Base-by-base conservation (phyloP, 2,888 invertebrate genomes). In the Pachymerium ferrugineum region DNA sequence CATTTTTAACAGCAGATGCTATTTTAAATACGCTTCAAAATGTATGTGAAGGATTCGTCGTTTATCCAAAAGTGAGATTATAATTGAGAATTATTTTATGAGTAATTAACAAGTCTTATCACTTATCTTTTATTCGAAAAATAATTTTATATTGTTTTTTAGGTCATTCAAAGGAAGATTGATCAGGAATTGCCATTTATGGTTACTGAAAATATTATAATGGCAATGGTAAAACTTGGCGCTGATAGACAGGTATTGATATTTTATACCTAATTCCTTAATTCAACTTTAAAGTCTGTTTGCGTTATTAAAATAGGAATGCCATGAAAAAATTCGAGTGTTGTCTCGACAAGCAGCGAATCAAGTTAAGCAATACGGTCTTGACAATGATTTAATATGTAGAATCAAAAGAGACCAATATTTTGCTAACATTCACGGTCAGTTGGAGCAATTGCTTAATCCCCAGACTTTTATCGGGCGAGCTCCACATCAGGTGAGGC, bases 221-320 rank as follows among this genome's bases (percentile, higher is more conserved):
- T 98, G 93, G 96, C 94, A 2, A 94, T 98, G 92, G 97, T 98
- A 0, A 95, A 97, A 81, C 89, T 90, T 19, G 98, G 98, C 0
- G 97, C 92, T 0, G 93, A 97, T 84, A 87, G 99, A 76, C 99
- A 99, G 86, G 88, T 88, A 72, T 68, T 12, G 10, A 12, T 12
- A 35, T 12, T n/a, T 30, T 62, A 5, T 28, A 62, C 22, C 2
- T 62, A 25, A 12, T 1, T n/a, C 38, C n/a, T 54, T 54, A 19
- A n/a, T n/a, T 12, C 6, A 12, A 12, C 30, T 71, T n/a, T n/a
- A 67, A 54, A 54, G 10, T 29, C 12, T 31, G 12, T 67, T 16
- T 12, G 47, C 47, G 8, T 8, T 12, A 16, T 31, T 69, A 12
- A 10, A 22, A 16, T 35, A 87, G 87, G 88, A 91, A 1, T 97